phyloP scores from a whole-genome alignment of 37 sponge, comb jelly and placozoan genomes.

The Halichondria panicea region DNA sequence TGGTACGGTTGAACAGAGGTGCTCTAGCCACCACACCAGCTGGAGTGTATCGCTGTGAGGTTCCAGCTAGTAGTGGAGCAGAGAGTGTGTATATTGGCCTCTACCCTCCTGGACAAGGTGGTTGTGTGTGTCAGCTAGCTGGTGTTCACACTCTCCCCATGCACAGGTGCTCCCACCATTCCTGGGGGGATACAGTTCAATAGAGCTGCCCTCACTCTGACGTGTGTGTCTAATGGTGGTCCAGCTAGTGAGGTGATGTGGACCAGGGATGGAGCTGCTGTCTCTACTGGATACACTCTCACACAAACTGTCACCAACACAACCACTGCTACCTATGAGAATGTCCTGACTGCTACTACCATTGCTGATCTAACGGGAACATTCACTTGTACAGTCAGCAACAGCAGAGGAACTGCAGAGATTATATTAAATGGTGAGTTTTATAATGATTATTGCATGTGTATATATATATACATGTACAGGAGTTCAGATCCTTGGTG shows the following conservation, averaged over 20 bases:
- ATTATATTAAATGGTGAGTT: constrained; percentile 8
- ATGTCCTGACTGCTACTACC: not conserved
- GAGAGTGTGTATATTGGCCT: not conserved
- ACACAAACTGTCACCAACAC: not conserved
- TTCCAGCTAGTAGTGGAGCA: constrained; percentile 1
- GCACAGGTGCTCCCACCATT: no score
- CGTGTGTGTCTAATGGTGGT: constrained; percentile 29
- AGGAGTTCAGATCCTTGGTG: constrained; percentile 3
- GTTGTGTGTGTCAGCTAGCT: no score
- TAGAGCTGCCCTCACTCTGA: not conserved
- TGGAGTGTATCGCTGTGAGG: constrained; percentile 26
- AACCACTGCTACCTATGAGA: constrained; percentile 14
- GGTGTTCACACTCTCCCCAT: no score
- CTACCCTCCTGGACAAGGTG: no score
- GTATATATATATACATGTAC: not conserved
- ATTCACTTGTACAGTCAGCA: constrained; percentile 15
- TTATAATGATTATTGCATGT: not conserved
- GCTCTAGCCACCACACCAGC: not conserved
- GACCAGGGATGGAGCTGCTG: constrained; percentile 31
- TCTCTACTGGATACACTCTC: no score
- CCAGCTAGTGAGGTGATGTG: constrained; percentile 21
- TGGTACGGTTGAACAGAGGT: not conserved
- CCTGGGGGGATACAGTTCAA: no score
- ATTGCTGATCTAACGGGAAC: not conserved
- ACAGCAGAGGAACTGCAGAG: not conserved